phyloP scores from a whole-genome alignment of 2,888 invertebrate genomes.

The Pseudococcus jackbeardsleyi region DNA sequence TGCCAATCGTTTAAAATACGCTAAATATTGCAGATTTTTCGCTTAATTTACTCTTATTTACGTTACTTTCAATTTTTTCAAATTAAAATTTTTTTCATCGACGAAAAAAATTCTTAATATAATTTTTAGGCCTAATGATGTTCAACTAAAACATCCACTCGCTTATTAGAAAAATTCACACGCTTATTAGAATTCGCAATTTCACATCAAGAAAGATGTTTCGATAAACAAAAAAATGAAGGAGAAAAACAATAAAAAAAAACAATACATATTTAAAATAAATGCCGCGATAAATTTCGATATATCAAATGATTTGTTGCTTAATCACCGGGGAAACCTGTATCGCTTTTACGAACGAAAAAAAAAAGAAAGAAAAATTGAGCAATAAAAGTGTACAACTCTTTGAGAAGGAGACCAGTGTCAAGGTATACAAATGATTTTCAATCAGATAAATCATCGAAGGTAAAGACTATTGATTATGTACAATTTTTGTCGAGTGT shows the following conservation, averaged over 20 bases:
- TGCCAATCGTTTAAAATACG: too few species aligned
- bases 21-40: too few species aligned
- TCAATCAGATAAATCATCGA: not conserved
- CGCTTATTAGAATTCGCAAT: not conserved
- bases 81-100: not conserved
- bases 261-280: not conserved
- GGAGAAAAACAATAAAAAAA: constrained; percentile 7
- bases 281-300: not conserved
- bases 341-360: not conserved
- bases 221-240: not conserved
- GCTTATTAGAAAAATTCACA: not conserved
- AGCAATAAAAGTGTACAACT: constrained; percentile 3
- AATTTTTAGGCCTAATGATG: constrained; percentile 32
- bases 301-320: not conserved
- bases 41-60: not conserved
- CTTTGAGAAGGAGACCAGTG: not conserved
- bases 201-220: constrained; percentile 1
- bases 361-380: not conserved
- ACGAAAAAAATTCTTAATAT: not conserved
- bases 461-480: not conserved
- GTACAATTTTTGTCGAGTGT: not conserved
- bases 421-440: not conserved
- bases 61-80: not conserved
- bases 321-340: not conserved
- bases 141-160: constrained; percentile 11